Evolutionary conservation across 2,888 invertebrate genomes (phyloP), one percentile per base, ranked within the genome.

Genomic region (Leptinotarsa haldemani): DNA sequence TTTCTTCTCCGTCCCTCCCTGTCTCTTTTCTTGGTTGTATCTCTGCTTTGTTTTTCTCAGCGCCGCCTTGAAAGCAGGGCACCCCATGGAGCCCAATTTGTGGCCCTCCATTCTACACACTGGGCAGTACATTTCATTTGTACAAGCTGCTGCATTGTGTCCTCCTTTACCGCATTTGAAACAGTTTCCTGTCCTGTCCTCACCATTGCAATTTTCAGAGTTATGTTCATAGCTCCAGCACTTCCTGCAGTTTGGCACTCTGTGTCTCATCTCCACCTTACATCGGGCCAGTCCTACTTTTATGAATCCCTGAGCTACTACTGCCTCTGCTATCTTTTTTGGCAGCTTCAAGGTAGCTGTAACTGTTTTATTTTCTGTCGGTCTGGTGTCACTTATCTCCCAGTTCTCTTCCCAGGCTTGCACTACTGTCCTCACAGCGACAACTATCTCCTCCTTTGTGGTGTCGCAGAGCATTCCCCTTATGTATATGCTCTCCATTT

Each of bases 391-490:
- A 4, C 22, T 22, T 22, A 22, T 22, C 22, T 2, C 22, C 22
- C 22, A 22, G 22, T 22, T 22, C 22, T 22, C 13, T n/a, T 63
- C 64, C 20, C 46, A 20, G 18, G 20, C 18, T 4, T 46, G 18
- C 1, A 16, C 16, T 7, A 30, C 30, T 47, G 12, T 12, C 46
- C 47, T 64, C 9, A 64, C 22, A 12, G 64, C 40, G 5, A 5
- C 40, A 4, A 15, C 47, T 5, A 64, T 50, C 25, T 70, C 68
- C 9, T 68, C 69, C 48, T 63, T 22, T 22, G 22, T 22, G 22
- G 22, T 22, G 22, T 22, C 2, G 22, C 22, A 22, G 22, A 22
- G 22, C 22, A 22, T 22, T 22, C 22, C 22, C 22, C 22, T 22
- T 2, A 22, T 22, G 22, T 22, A 22, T 22, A 22, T 2, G 22